Evolutionary conservation across 2,113 vertebrate genomes (phyloP), one percentile per base, ranked within the genome.

Genomic region (Caranx ignobilis): DNA sequence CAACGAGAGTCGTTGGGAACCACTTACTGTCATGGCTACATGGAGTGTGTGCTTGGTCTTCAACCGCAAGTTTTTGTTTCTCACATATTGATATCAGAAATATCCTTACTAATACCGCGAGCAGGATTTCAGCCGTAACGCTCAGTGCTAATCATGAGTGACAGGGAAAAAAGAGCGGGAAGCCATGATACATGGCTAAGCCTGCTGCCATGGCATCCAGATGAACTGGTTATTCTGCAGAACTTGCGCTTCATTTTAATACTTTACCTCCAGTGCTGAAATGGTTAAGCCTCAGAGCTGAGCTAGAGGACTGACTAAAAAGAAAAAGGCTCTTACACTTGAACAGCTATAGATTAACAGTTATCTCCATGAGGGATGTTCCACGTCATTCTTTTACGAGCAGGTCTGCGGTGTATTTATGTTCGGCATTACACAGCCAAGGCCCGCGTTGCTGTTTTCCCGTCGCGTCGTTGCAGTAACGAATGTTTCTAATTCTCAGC

Each of bases 381-480:
- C 26, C 74, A 39, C 72, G 68, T 79, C 71, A 21, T 50, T 61
- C 56, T 77, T 78, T 81, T 60, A 79, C 41, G 62, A 80, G 74
- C 62, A 37, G 47, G 50, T 64, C 71, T 67, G 76, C 0, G 11
- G 11, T 35, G 70, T 92, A 87, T 95, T 95, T 91, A 86, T 84
- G 91, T 54, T 72, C 67, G 78, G 85, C 82, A 81, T 88, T 84
- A 90, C 77, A 45, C 32, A 75, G 62, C 82, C 78, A 85, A 61
- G 74, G 72, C 69, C 8, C 71, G 6, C 57, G 89, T 88, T 83
- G 91, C 90, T 91, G 90, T 90, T 94, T 85, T 74, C 86, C 84
- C 48, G 32, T 16, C 48, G 32, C 13, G 81, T 88, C 89, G 71
- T 79, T 86, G 89, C 87, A 68, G 63, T 79, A 90, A 84, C 74